Conservation (phyloP, 2,797 vertebrate genomes). For the Phoxinus dragarum region DNA sequence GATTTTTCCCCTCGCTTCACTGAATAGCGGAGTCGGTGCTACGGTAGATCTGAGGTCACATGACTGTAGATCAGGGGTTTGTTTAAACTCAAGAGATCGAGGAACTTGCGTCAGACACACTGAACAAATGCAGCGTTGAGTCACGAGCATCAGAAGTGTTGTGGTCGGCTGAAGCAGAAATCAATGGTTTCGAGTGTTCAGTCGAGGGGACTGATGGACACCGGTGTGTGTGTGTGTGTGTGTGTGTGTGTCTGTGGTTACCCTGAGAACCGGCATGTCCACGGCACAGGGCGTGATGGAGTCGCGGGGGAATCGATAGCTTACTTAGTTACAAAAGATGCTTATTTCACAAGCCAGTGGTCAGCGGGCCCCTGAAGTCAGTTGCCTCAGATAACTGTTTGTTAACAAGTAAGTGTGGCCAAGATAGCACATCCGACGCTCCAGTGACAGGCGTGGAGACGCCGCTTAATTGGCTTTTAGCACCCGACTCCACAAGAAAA, state of each 20-base stretch:
- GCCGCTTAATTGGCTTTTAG: slow-evolving; percentile 82
- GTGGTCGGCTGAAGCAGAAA: slow-evolving; percentile 77
- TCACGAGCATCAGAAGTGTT: neutral
- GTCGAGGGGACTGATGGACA: slow-evolving; percentile 77
- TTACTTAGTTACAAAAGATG: slow-evolving; percentile 93
- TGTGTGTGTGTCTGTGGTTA: slow-evolving; percentile 30
- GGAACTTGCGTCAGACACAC: neutral
- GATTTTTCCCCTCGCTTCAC: neutral
- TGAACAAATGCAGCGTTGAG: neutral
- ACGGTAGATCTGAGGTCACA: neutral
- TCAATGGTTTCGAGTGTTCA: slow-evolving; percentile 81
- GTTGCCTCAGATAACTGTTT: slow-evolving; percentile 80
- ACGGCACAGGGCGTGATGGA: slow-evolving; percentile 70
- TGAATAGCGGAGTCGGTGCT: neutral
- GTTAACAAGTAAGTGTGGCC: slow-evolving; percentile 91
- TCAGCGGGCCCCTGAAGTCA: slow-evolving; percentile 77
- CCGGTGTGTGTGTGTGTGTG: slow-evolving; percentile 1
- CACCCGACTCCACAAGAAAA: slow-evolving; percentile 68
- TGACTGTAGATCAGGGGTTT: neutral
- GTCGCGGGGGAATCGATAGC: slow-evolving; percentile 88
- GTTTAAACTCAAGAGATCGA: neutral
- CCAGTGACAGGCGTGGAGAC: slow-evolving; percentile 79
- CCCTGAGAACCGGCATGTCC: slow-evolving; percentile 53
- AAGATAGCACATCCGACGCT: slow-evolving; percentile 82
- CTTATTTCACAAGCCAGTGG: slow-evolving; percentile 97